Evolutionary conservation across 2,888 invertebrate species (phyloP), one percentile per base, ranked within the genome.

Genomic region (Adineta ricciae): DNA sequence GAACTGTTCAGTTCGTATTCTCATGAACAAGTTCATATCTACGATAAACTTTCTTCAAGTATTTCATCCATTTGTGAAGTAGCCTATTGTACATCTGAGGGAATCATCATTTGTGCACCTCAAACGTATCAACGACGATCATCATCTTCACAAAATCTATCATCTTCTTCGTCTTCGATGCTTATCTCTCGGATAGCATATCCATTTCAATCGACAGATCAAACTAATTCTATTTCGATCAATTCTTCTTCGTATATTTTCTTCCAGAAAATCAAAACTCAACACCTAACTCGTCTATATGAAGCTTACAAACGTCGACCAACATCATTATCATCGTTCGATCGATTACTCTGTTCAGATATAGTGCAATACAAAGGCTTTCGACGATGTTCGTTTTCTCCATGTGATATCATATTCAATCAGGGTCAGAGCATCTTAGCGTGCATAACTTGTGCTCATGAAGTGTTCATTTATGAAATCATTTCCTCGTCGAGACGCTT

Each of bases 21-120:
- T 38, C 73, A 73, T 38, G 73, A 73, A 73, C 36, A 73, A 73
- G 73, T 73, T 21, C 73, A 73, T 73, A 73, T 73, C 7, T 41
- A 73, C 38, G 73, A 73, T 73, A 73, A 73, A 41, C 24, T 73
- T 24, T 73, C 38, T 73, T 73, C 73, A 73, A 73, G 73, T 73
- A 41, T 73, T 3, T 38, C 38, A 24, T 73, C 24, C 5, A 41
- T 7, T 7, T 73, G 73, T 73, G 41, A 73, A 73, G 38, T 73
- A 38, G 73, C 41, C 1, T 73, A 73, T 73, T 19, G 24, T 21
- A 73, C 73, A 73, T 73, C 73, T 2, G 73, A 73, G 11, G 73
- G 73, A 1, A 36, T 73, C 24, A 38, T 36, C 11, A 73, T 73
- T 11, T 73, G 73, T 38, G 21, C n/a, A 38, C 73, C 73, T 0